Evolutionary conservation across 2,888 invertebrate genomes (phyloP), one percentile per base, ranked within the genome.

Genomic region (Microplitis deprimator): DNA sequence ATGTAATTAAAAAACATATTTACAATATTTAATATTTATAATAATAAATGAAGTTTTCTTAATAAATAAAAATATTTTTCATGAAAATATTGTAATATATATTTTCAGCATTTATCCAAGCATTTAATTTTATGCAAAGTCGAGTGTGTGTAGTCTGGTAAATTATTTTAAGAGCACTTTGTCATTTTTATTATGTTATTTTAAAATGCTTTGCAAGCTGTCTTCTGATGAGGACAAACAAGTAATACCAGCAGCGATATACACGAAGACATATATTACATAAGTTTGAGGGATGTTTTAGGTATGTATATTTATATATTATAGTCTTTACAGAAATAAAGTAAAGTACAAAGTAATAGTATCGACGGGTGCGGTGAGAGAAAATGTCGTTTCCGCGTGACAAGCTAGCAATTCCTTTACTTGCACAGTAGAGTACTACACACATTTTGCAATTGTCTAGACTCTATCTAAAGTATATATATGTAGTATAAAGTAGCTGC

Each of bases 311-410:
- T 62, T 62, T 62, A 62, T 16, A 17, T 20, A 62, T n/a, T n/a
- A 20, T 20, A 62, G 16, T 62, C 8, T 62, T 17, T 16, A 17
- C 17, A 16, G n/a, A 20, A 62, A 16, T 16, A 62, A 62, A 62
- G 62, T 50, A 5, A 50, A 50, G 50, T 50, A 50, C 50, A 41
- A 41, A 68, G 41, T 17, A 39, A 68, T 68, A 29, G 29, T 29
- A 50, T 50, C 50, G 50, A 50, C 4, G 17, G 6, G 16, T 68
- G 68, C 50, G 50, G 50, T 40, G 68, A 16, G 68, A 16, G 41
- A 68, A 17, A 59, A 70, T 70, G 70, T 20, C 41, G 40, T 73
- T 73, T 73, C 62, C 50, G 38, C 13, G 40, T 65, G 73, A 65
- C 65, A 73, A 73, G 64, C 17, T 41, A 10, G 62, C 40, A 65